Percentiles rank a stretch among this genome's conserved stretches.
Conservation (phyloP, 2,888 invertebrate species). For the Sisyra nigra region DNA sequence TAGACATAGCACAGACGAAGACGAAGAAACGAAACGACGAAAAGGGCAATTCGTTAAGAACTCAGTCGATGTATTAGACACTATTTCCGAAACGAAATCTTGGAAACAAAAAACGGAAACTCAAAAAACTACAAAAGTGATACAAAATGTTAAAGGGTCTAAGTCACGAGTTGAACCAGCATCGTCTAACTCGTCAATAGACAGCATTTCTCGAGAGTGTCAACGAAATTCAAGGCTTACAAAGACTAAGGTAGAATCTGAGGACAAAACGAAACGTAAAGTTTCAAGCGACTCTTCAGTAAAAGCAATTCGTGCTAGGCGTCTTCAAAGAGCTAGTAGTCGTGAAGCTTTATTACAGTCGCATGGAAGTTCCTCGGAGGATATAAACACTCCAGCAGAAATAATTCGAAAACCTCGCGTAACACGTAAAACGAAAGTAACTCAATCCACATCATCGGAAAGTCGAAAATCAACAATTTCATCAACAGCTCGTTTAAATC, state of each 20-base stretch:
- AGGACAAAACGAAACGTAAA: conserved; percentile 16
- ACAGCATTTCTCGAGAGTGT: conserved; percentile 19
- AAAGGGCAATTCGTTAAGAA: conserved; percentile 16
- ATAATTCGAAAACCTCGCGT: conserved; percentile 24
- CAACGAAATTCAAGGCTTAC: not conserved
- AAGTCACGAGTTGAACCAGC: conserved; percentile 20
- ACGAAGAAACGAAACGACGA: conserved; percentile 25
- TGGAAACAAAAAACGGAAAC: conserved; percentile 18
- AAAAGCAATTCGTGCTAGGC: conserved; percentile 24
- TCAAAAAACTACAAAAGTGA: conserved; percentile 10
- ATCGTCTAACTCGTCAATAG: conserved; percentile 26
- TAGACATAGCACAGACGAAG: conserved; percentile 21
- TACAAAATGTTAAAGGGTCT: conserved; percentile 12
- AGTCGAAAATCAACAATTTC: conserved; percentile 11
- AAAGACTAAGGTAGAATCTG: conserved; percentile 1
- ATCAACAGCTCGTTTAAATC: not conserved
- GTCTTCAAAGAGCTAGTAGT: conserved; percentile 32
- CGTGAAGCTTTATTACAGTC: conserved; percentile 30
- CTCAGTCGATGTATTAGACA: conserved; percentile 20
- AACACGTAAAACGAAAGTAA: conserved; percentile 23
- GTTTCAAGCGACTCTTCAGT: conserved; percentile 14
- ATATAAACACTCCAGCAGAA: conserved; percentile 23
- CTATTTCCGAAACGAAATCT: conserved; percentile 27
- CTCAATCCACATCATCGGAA: conserved; percentile 20
- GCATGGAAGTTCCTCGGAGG: conserved; percentile 34